Evolutionary conservation across 1,140 invertebrate genomes (phyloP), one percentile per base, ranked within the genome.

Genomic region (Cryptotermes secundus): DNA sequence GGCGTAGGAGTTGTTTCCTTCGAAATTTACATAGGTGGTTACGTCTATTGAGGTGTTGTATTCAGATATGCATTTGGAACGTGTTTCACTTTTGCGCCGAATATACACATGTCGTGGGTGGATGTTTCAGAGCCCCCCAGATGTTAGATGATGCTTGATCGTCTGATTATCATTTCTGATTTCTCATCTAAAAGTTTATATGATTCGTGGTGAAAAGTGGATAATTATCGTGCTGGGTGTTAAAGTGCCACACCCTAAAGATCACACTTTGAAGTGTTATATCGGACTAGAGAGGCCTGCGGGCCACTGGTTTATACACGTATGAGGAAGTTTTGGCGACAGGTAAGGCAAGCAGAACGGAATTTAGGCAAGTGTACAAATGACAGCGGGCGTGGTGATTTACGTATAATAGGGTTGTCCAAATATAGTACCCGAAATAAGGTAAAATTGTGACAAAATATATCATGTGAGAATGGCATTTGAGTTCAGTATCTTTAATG

Each of bases 221-320:
- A 72, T 72, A 72, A 72, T 72, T 72, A 72, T n/a, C 31, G 59
- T 26, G 59, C 59, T 72, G n/a, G 26, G 59, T 72, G 59, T 72
- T 72, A 26, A 2, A 7, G 59, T 72, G 59, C 59, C 59, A 14
- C n/a, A 31, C n/a, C 59, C 16, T 72, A 26, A 31, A 26, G 26
- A 72, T 72, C n/a, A 31, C 59, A 72, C 59, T 72, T 72, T 31
- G n/a, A 72, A 26, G 59, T 72, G 59, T 72, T 72, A 72, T 72
- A 72, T 72, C n/a, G 59, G 59, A 72, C 59, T 65, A 4, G 26
- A 59, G n/a, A 4, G 26, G n/a, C 59, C 59, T 12, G n/a, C 26
- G 59, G 59, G 7, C 26, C 6, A 7, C n/a, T n/a, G 2, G n/a
- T 31, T 72, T 12, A 72, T 26, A 72, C 59, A 72, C 26, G 59